A percentile compares a stretch with the other conserved stretches of the same genome.
Conservation (phyloP, 1,140 invertebrate species). For the Drosophila albomicans region DNA sequence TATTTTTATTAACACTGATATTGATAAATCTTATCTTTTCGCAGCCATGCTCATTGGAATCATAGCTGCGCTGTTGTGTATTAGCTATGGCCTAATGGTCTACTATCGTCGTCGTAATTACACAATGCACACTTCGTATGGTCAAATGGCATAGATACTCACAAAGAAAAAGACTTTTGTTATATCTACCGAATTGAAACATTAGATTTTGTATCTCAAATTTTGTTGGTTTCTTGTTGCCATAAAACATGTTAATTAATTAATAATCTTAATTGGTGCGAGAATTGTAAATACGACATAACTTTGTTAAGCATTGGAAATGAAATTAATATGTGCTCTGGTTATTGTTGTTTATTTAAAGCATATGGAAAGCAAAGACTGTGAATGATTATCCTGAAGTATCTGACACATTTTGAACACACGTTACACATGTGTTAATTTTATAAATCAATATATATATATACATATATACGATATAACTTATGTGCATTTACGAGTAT, state of each 20-base stretch:
- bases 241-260: slow-evolving; percentile 19
- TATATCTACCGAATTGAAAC: background rate
- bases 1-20: background rate
- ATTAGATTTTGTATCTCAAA: slow-evolving; percentile 5
- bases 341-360: slow-evolving; percentile 53
- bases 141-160: slow-evolving; percentile 72
- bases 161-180: slow-evolving; percentile 23
- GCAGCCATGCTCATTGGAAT: slow-evolving; percentile 76
- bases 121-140: slow-evolving; percentile 62
- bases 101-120: slow-evolving; percentile 80
- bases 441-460: slow-evolving; percentile 10
- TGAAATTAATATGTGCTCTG: slow-evolving; percentile 2
- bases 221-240: slow-evolving; percentile 9
- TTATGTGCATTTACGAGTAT: slow-evolving; percentile 56
- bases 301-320: background rate
- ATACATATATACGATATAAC: slow-evolving; percentile 31
- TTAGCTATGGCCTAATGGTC: slow-evolving; percentile 75
- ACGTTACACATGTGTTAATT: slow-evolving; percentile 19
- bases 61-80: slow-evolving; percentile 57
- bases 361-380: slow-evolving; percentile 64
- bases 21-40: background rate
- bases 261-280: slow-evolving; percentile 4
- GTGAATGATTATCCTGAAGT: slow-evolving; percentile 75
- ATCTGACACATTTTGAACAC: slow-evolving; percentile 54
- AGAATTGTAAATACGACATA: slow-evolving; percentile 11